Conservation (phyloP, 1,140 invertebrate species). For the Aporrectodea caliginosa region DNA sequence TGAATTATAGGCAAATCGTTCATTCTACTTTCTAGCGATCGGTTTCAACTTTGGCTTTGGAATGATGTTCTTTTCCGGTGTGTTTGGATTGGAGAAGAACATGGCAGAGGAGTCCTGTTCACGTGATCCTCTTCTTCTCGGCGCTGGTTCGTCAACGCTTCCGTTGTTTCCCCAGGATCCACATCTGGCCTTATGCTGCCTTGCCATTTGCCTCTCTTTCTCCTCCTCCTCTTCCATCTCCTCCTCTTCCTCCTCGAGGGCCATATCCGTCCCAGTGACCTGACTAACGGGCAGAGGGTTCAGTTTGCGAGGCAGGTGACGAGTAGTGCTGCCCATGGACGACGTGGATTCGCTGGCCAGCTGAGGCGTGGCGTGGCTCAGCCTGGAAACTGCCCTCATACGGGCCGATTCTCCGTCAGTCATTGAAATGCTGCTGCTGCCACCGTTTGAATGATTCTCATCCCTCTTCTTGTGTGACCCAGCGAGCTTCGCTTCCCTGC, state of each 20-base stretch:
- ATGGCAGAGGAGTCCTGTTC: not conserved
- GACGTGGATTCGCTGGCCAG: no score
- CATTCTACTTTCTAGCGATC: not conserved
- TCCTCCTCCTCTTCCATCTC: not conserved
- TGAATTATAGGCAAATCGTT: no score
- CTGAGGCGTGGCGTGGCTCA: not conserved
- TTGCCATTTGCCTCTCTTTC: not conserved
- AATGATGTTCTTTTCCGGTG: not conserved
- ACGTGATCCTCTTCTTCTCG: not conserved
- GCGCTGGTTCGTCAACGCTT: no score
- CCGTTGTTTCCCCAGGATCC: no score
- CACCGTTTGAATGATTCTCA: not conserved
- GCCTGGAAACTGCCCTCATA: not conserved
- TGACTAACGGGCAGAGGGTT: not conserved
- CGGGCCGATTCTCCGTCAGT: not conserved
- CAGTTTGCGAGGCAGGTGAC: not conserved
- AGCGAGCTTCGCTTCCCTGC: not conserved
- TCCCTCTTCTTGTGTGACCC: not conserved
- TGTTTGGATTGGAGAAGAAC: not conserved
- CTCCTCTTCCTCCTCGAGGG: slow-evolving; percentile 1
- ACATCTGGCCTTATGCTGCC: no score
- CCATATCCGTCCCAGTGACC: not conserved
- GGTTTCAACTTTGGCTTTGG: not conserved
- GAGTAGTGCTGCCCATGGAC: no score
- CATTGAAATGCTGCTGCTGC: not conserved